phyloP scores from a whole-genome alignment of 2,113 vertebrate species.

The Actenoides lindsayi region DNA sequence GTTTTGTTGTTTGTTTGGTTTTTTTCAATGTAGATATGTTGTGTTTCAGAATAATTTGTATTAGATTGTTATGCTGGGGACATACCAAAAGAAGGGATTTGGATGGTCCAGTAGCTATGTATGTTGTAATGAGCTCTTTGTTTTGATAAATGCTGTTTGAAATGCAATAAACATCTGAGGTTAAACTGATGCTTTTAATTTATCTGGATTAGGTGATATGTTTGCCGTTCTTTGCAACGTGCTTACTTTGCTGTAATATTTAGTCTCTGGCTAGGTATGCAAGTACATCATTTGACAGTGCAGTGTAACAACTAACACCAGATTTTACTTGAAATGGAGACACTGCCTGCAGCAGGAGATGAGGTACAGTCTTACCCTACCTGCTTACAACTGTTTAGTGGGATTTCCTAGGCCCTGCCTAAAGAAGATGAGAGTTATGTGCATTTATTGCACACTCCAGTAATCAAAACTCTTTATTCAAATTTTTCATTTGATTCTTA shows the following conservation, averaged over 20 bases:
- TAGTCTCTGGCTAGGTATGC: background rate
- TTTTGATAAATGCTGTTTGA: constrained; percentile 42
- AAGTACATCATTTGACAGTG: background rate
- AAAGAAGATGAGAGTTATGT: background rate
- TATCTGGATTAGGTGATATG: background rate
- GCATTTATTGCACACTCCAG: background rate
- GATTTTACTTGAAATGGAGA: background rate
- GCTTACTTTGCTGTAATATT: background rate
- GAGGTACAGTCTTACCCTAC: background rate
- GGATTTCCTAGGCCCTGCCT: background rate
- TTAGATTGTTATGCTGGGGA: constrained; percentile 8
- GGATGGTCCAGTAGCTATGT: background rate
- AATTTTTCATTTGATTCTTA: background rate
- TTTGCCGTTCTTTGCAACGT: background rate
- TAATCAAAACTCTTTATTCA: background rate
- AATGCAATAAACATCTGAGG: constrained; percentile 16
- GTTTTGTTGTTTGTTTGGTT: background rate
- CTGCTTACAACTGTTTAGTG: background rate
- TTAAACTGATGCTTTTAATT: constrained; percentile 14
- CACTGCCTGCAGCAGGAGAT: background rate
- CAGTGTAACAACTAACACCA: background rate
- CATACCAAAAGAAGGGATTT: background rate
- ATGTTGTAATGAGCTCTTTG: constrained; percentile 24
- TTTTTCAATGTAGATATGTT: background rate
- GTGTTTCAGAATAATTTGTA: constrained; percentile 8